A percentile compares a stretch with the other conserved stretches of the same genome.
Evolutionary conservation across 2,797 vertebrate genomes (phyloP).

Genomic region (Passerculus sandwichensis): DNA sequence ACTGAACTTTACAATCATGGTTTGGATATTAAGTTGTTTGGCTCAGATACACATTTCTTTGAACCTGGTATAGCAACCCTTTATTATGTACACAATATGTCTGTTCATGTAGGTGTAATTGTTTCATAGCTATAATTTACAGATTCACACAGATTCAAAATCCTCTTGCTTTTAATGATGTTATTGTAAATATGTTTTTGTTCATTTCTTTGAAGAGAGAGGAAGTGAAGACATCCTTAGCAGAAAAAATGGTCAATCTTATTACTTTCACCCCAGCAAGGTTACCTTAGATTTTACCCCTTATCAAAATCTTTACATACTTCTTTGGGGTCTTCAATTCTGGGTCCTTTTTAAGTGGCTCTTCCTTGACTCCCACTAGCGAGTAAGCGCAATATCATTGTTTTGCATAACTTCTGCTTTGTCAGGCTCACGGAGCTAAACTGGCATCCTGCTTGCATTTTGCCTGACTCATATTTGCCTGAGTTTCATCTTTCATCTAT

Average conservation of each 20-base stretch:
- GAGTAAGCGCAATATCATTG: too few relatives aligned
- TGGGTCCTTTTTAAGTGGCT: neutral
- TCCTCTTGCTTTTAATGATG: neutral
- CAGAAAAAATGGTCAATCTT: neutral
- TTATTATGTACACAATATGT: neutral
- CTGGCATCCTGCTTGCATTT: neutral
- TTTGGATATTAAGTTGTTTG: neutral
- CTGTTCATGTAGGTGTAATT: neutral
- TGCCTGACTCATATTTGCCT: neutral
- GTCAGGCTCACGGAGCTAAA: neutral
- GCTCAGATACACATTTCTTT: neutral
- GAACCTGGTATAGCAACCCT: neutral
- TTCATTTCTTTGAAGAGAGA: neutral
- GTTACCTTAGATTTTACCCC: neutral
- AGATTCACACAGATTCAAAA: neutral
- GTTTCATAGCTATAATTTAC: neutral
- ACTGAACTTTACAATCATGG: neutral
- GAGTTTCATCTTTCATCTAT: neutral
- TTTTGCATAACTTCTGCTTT: neutral
- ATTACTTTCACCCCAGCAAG: neutral
- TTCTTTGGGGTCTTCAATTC: neutral
- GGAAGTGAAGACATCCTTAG: neutral
- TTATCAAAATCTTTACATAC: neutral
- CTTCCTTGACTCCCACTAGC: fast-evolving
- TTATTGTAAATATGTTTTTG: neutral